Conservation (phyloP, 2,888 invertebrate genomes). For the Drosophila hamatofila region DNA sequence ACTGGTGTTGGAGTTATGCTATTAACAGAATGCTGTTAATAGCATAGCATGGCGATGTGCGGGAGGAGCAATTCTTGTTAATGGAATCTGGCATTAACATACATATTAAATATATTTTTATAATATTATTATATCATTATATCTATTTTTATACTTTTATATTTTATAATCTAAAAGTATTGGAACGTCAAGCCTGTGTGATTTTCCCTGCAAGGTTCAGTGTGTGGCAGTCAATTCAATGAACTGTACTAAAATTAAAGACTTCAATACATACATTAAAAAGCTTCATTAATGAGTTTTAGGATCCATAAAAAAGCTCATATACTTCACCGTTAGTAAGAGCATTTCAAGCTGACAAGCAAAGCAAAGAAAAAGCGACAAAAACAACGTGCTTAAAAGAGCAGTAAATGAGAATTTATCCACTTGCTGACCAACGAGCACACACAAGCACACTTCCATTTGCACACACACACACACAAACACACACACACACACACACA, state of each 20-base stretch:
- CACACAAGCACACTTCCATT: constrained; percentile 22
- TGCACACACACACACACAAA: constrained; percentile 21
- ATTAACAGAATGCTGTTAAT: too few relatives aligned
- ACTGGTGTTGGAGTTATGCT: too few relatives aligned
- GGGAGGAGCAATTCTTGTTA: too few relatives aligned
- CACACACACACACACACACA: constrained; percentile 10
- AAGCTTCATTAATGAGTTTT: neutral
- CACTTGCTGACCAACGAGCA: constrained; percentile 73
- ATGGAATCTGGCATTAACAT: too few relatives aligned
- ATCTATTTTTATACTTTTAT: too few relatives aligned
- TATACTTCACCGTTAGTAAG: neutral
- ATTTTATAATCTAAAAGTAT: accelerated
- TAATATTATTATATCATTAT: too few relatives aligned
- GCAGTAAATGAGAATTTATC: constrained; percentile 82
- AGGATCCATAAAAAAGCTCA: neutral
- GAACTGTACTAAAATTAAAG: neutral
- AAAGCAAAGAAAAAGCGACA: constrained; percentile 57
- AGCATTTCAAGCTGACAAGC: constrained; percentile 47
- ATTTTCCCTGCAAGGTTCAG: too few relatives aligned
- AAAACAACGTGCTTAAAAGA: constrained; percentile 80
- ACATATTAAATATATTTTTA: too few relatives aligned
- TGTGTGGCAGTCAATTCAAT: too few relatives aligned
- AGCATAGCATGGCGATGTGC: too few relatives aligned
- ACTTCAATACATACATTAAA: neutral
- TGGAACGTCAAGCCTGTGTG: too few relatives aligned